These are phyloP conservation scores for Sula dactylatra DNA, from an alignment of 2,113 vertebrate species.

Conservation along the genomic window DNA sequence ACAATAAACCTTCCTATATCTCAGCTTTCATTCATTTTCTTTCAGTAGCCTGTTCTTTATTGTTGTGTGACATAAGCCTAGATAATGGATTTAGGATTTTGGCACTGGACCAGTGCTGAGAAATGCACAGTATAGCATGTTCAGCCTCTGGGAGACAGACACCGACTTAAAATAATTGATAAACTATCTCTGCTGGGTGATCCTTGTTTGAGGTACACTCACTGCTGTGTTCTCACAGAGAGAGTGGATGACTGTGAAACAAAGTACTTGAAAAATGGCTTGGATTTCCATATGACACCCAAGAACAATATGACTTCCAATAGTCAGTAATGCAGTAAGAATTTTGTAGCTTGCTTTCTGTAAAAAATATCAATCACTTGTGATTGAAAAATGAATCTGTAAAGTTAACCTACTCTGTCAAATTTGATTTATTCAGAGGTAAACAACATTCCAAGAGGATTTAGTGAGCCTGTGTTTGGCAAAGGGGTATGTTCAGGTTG, in stretches of 20 bases:
- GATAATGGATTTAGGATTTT: constrained; percentile 37
- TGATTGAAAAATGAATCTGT: constrained; percentile 80
- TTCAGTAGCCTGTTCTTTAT: not conserved
- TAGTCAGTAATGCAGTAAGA: constrained; percentile 64
- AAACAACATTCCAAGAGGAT: constrained; percentile 83
- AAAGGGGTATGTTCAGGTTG: constrained; percentile 78
- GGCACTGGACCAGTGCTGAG: not conserved
- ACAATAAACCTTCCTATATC: not conserved
- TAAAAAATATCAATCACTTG: constrained; percentile 79
- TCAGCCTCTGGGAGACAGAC: constrained; percentile 33
- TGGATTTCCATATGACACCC: constrained; percentile 66
- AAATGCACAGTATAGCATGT: constrained; percentile 2
- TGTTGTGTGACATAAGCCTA: not conserved
- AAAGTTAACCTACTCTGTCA: constrained; percentile 80
- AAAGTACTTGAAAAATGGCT: constrained; percentile 71
- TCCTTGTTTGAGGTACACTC: constrained; percentile 14
- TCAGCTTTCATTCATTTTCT: not conserved
- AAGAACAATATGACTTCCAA: constrained; percentile 73
- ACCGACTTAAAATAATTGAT: constrained; percentile 46
- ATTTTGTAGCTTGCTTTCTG: constrained; percentile 73
- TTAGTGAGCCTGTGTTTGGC: constrained; percentile 78
- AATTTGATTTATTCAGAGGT: constrained; percentile 81
- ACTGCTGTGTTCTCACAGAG: not conserved
- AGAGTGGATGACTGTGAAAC: constrained; percentile 29
- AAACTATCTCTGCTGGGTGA: constrained; percentile 54